These are phyloP conservation scores for Sceliomorpha sp. DNA, from an alignment of 2,888 invertebrate species.

Conservation along the genomic window DNA sequence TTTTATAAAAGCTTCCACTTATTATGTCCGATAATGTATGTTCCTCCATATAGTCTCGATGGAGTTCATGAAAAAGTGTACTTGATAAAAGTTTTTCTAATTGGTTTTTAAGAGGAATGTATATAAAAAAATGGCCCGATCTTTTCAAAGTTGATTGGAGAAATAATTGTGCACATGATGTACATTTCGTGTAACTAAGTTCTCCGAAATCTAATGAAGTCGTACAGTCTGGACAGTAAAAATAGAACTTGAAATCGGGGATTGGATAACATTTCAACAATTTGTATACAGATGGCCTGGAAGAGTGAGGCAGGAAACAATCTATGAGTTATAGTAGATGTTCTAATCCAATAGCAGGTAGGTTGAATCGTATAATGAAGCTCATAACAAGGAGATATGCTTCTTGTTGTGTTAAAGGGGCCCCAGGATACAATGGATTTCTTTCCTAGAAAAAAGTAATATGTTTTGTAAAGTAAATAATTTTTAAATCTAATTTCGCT, in stretches of 20 bases:
- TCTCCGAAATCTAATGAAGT: slow-evolving; percentile 13
- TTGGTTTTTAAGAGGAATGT: slow-evolving; percentile 26
- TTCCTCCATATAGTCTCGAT: slow-evolving; percentile 7
- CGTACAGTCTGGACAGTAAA: slow-evolving; percentile 30
- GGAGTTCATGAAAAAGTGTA: slow-evolving; percentile 10
- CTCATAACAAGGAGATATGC: slow-evolving; percentile 15
- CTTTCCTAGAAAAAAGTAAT: slow-evolving; percentile 12
- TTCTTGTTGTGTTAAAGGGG: slow-evolving; percentile 16
- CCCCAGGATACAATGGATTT: slow-evolving; percentile 13
- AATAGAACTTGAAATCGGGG: slow-evolving; percentile 5
- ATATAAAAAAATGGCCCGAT: slow-evolving; percentile 21
- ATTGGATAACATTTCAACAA: slow-evolving; percentile 12
- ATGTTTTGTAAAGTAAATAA: too few relatives aligned
- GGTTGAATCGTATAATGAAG: slow-evolving; percentile 2
- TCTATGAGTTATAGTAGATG: slow-evolving; percentile 11
- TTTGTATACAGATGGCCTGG: slow-evolving; percentile 5
- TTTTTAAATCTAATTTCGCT: too few relatives aligned
- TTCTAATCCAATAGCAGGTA: slow-evolving; percentile 11
- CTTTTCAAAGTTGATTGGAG: slow-evolving; percentile 11
- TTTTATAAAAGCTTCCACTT: slow-evolving; percentile 20
- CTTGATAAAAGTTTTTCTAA: slow-evolving; percentile 12
- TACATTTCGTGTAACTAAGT: background rate
- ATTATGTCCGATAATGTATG: slow-evolving; percentile 10
- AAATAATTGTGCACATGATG: slow-evolving; percentile 14
- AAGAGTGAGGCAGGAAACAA: slow-evolving; percentile 4